These are phyloP conservation scores for Ochropacha duplaris DNA, from an alignment of 2,888 invertebrate species.

Conservation along the genomic window DNA sequence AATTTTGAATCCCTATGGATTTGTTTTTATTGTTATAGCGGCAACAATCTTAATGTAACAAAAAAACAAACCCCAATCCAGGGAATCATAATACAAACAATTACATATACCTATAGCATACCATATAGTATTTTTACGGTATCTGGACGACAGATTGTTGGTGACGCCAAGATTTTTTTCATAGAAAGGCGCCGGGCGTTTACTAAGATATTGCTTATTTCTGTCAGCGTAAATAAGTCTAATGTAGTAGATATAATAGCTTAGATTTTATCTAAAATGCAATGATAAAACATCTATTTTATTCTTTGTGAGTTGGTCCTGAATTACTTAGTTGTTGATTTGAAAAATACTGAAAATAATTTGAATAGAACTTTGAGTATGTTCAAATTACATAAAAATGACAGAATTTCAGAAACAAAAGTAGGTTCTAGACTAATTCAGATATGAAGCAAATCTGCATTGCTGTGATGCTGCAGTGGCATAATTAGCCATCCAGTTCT, in stretches of 20 bases:
- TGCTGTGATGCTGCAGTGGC: too few relatives aligned
- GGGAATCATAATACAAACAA: not conserved
- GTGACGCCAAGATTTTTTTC: not conserved
- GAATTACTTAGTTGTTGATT: not conserved
- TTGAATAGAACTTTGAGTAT: too few relatives aligned
- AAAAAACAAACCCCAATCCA: not conserved
- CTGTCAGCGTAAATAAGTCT: not conserved
- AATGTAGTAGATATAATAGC: conserved; percentile 3
- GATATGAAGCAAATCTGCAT: too few relatives aligned
- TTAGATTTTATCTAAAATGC: not conserved
- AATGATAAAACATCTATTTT: not conserved
- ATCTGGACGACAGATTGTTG: conserved; percentile 1
- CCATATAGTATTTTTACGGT: not conserved
- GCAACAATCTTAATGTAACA: not conserved
- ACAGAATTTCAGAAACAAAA: too few relatives aligned
- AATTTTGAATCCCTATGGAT: too few relatives aligned
- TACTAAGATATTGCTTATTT: conserved; percentile 1
- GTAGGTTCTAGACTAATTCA: too few relatives aligned
- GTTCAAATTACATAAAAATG: too few relatives aligned
- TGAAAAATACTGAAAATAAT: too few relatives aligned
- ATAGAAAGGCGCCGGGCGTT: not conserved
- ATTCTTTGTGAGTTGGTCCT: not conserved
- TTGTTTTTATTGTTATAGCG: too few relatives aligned
- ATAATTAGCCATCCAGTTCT: too few relatives aligned
- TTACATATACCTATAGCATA: not conserved